Percentiles rank a stretch among this genome's conserved stretches.
Conservation (phyloP, 2,797 vertebrate genomes). For the Alauda arvensis region DNA sequence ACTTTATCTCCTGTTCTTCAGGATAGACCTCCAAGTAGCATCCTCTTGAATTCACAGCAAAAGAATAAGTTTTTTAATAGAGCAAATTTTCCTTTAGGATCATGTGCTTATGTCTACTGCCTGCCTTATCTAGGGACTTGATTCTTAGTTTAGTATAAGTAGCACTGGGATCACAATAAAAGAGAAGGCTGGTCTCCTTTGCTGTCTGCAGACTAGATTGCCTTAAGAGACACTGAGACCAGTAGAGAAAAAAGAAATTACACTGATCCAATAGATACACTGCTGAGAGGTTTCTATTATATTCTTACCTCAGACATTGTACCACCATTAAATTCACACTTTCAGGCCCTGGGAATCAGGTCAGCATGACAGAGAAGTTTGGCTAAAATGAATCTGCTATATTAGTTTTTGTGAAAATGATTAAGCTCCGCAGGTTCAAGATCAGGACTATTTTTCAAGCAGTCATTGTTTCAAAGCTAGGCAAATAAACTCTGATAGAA, state of each 20-base stretch:
- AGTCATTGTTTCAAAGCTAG: slow-evolving; percentile 55
- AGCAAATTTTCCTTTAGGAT: slow-evolving; percentile 28
- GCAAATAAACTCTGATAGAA: slow-evolving; percentile 55
- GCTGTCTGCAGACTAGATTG: slow-evolving; percentile 46
- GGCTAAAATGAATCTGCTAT: slow-evolving; percentile 66
- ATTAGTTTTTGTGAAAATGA: slow-evolving; percentile 71
- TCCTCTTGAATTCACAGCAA: not conserved
- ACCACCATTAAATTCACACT: slow-evolving; percentile 63
- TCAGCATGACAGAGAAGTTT: slow-evolving; percentile 58
- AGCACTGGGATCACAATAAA: slow-evolving; percentile 20
- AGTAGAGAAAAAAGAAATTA: slow-evolving; percentile 64
- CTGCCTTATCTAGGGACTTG: slow-evolving; percentile 16
- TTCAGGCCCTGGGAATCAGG: slow-evolving; percentile 59
- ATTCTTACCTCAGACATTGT: slow-evolving; percentile 47
- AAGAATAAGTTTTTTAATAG: slow-evolving; percentile 5
- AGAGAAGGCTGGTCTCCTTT: slow-evolving; percentile 23
- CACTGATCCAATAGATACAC: slow-evolving; percentile 58
- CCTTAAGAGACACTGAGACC: slow-evolving; percentile 66
- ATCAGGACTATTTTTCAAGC: slow-evolving; percentile 65
- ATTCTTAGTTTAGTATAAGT: slow-evolving; percentile 58
- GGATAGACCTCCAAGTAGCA: not conserved
- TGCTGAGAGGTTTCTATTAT: slow-evolving; percentile 62
- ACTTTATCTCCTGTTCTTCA: slow-evolving; percentile 3
- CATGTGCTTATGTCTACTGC: slow-evolving; percentile 30
- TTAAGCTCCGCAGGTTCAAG: slow-evolving; percentile 56